phyloP scores from a whole-genome alignment of 2,113 vertebrate species.

The Sprattus sprattus region DNA sequence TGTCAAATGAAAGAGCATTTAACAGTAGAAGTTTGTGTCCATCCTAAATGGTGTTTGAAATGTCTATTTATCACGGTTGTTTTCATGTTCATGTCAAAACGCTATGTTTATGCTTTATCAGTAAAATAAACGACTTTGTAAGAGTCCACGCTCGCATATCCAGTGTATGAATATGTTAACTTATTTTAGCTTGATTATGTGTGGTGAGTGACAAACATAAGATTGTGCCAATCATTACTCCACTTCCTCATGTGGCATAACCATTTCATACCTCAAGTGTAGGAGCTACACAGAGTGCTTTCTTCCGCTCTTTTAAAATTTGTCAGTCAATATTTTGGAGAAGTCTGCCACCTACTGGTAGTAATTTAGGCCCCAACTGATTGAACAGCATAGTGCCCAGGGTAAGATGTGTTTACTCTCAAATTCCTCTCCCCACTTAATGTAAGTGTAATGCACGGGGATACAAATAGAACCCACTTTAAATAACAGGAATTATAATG shows the following conservation, averaged over 20 bases:
- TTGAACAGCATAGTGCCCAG: background rate
- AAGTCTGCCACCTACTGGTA: conserved; percentile 15
- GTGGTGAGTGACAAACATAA: background rate
- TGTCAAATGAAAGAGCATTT: conserved; percentile 17
- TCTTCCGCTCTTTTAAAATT: background rate
- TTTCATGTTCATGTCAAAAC: conserved; percentile 18
- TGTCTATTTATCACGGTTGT: conserved; percentile 14
- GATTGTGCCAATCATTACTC: background rate
- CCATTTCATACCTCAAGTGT: conserved; percentile 10
- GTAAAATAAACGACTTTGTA: conserved; percentile 20
- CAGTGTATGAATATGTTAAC: background rate
- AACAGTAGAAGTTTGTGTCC: background rate
- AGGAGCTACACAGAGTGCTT: background rate
- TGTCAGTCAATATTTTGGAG: conserved; percentile 5
- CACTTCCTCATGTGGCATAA: background rate
- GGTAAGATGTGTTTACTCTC: background rate
- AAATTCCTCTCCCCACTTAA: background rate
- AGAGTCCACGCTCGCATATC: background rate
- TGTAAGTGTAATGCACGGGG: background rate
- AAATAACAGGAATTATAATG: background rate
- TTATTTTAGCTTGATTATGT: background rate
- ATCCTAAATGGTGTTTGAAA: conserved; percentile 18
- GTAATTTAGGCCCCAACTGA: background rate
- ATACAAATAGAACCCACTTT: background rate
- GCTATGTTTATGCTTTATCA: conserved; percentile 13